A percentile compares a stretch with the other conserved stretches of the same genome.
phyloP scores from a whole-genome alignment of 1,140 invertebrate genomes.

The Notospermus geniculatus region DNA sequence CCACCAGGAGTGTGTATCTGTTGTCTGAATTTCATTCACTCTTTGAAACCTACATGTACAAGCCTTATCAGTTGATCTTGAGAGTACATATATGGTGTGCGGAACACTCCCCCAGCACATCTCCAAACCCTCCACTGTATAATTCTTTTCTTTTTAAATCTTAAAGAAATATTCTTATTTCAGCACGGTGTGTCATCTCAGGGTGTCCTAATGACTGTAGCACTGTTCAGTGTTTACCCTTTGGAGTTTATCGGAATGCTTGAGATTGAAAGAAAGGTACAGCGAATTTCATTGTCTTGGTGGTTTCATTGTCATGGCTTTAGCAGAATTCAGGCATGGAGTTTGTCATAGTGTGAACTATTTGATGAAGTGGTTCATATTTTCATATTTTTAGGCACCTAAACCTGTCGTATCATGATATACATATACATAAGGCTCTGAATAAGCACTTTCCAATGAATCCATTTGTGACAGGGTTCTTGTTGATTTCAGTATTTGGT shows the following conservation, averaged over 20 bases:
- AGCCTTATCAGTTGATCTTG: no score
- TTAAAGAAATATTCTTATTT: constrained; percentile 8
- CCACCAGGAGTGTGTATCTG: no score
- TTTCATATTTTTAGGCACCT: background rate
- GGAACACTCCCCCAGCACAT: background rate
- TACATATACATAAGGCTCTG: background rate
- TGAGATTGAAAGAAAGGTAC: constrained; percentile 12
- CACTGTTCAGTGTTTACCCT: constrained; percentile 16
- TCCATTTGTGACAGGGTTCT: background rate
- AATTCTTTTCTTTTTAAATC: background rate
- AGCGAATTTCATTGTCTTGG: background rate
- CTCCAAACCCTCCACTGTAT: background rate
- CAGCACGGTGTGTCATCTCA: background rate
- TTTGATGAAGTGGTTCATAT: background rate
- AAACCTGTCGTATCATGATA: background rate
- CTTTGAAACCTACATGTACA: no score
- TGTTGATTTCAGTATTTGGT: background rate
- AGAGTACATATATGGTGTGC: background rate
- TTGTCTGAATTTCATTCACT: no score
- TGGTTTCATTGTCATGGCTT: background rate
- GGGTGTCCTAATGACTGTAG: constrained; percentile 13
- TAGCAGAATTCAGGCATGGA: background rate
- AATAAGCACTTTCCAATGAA: no score
- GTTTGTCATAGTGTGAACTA: background rate
- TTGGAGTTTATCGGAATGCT: constrained; percentile 17